Evolutionary conservation across 2,797 vertebrate species (phyloP).

Genomic region (Phrynocephalus guinanensis): DNA sequence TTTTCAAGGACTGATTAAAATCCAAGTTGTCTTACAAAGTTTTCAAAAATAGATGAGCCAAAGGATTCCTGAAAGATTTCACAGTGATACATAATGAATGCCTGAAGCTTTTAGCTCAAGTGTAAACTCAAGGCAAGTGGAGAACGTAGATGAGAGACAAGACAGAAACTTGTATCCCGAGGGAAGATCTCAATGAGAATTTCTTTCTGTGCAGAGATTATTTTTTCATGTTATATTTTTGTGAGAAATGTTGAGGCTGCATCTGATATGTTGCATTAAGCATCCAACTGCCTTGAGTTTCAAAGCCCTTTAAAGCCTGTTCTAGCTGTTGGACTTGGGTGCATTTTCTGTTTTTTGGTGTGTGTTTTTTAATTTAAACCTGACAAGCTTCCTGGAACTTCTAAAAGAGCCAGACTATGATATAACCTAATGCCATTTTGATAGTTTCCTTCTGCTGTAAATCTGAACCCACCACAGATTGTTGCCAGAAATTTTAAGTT

Average conservation of each 20-base stretch:
- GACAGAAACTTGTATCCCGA: conserved; percentile 24
- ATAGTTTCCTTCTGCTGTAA: conserved; percentile 4
- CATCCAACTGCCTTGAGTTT: neutral
- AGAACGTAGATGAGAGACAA: conserved; percentile 17
- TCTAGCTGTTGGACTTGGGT: neutral
- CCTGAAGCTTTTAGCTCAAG: conserved; percentile 61
- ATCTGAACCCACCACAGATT: neutral
- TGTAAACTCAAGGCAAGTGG: conserved; percentile 50
- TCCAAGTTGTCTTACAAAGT: conserved; percentile 56
- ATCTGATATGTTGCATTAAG: conserved; percentile 13
- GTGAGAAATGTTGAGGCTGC: conserved; percentile 16
- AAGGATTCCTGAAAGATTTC: conserved; percentile 52
- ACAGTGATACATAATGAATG: conserved; percentile 61
- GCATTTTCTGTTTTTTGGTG: neutral
- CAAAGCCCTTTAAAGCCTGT: conserved; percentile 10
- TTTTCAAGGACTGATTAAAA: conserved; percentile 54
- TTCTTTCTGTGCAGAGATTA: conserved; percentile 44
- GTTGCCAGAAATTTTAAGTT: neutral
- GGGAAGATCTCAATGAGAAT: conserved; percentile 33
- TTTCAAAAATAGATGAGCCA: conserved; percentile 68
- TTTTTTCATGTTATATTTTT: conserved; percentile 47
- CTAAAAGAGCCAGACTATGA: neutral
- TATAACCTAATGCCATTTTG: conserved; percentile 10
- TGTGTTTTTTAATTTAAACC: neutral
- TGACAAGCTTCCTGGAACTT: neutral